Evolutionary conservation across 2,113 vertebrate genomes (phyloP).

Genomic region (Pedetes capensis): DNA sequence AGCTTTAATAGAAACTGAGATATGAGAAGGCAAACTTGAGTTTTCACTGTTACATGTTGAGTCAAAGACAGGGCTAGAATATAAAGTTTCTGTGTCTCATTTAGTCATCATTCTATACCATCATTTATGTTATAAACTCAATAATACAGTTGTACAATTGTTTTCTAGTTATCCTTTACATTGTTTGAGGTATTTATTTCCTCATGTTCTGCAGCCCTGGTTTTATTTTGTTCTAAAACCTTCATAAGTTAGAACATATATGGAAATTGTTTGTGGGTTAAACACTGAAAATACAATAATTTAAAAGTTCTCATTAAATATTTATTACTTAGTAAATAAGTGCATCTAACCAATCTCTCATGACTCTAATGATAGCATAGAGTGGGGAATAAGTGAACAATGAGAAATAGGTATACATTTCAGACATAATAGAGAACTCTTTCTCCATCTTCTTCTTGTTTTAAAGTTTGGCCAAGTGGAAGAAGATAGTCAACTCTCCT

Average conservation of each 20-base stretch:
- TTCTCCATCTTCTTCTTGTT: background rate
- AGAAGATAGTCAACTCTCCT: background rate
- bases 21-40: background rate
- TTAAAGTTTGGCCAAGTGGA: background rate
- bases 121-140: background rate
- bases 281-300: background rate
- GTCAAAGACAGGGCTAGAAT: background rate
- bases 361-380: background rate
- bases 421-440: background rate
- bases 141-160: background rate
- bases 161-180: background rate
- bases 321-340: background rate
- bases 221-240: slow-evolving; percentile 34
- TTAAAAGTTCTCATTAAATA: background rate
- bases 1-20: background rate
- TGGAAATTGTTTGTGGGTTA: background rate
- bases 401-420: background rate
- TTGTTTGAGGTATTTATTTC: slow-evolving; percentile 12
- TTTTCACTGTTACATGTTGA: background rate
- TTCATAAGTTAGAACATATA: background rate
- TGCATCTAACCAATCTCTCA: background rate
- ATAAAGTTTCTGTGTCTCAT: background rate
- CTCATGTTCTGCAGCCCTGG: background rate
- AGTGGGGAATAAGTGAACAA: background rate
- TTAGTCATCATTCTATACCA: background rate